Base-by-base conservation (phyloP, 2,113 vertebrate genomes). In the Leucosticte australis region DNA sequence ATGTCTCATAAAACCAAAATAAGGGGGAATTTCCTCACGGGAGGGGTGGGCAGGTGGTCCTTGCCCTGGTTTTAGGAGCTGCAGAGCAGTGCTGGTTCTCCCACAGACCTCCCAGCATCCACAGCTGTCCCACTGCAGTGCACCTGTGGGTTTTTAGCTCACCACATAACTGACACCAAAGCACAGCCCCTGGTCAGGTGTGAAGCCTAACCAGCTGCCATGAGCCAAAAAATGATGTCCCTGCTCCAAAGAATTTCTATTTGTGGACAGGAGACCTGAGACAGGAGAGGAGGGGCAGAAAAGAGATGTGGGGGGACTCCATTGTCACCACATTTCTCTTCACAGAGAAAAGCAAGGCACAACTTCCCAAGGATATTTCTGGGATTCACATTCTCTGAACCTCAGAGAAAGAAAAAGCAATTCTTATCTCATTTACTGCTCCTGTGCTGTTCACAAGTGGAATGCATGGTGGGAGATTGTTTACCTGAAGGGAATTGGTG, bases 251-350 rank as follows among this genome's bases (percentile, higher is more conserved):
- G 16, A 27, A 35, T 27, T 74, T 44, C 0, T 23, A 1, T 62
- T 42, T 81, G 50, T 42, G 87, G 41, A 13, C 50, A 65, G 73
- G 31, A 35, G 39, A 33, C 6, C 53, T 13, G 44, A 33, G 26
- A 15, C 6, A 55, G n/a, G 35, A 42, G 37, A 44, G 41, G 16
- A 59, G 13, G 6, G 30, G 41, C 82, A 75, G 62, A 8, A 41
- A 65, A 62, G 31, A 37, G 52, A 13, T 3, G 2, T 3, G 0
- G 0, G 37, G 41, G 27, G 19, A 44, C 15, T 41, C 49, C 15
- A 4, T 3, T 53, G 52, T 30, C 28, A 18, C 11, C 28, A 18
- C 11, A 53, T 30, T 30, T 53, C 28, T 53, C 52, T 53, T 53
- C 28, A 18, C 50, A 30, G 28, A 30, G 16, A 18, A 53, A 53